These are phyloP conservation scores for Pseudomyrmex concolor DNA, from an alignment of 1,140 invertebrate genomes.

Conservation along the genomic window DNA sequence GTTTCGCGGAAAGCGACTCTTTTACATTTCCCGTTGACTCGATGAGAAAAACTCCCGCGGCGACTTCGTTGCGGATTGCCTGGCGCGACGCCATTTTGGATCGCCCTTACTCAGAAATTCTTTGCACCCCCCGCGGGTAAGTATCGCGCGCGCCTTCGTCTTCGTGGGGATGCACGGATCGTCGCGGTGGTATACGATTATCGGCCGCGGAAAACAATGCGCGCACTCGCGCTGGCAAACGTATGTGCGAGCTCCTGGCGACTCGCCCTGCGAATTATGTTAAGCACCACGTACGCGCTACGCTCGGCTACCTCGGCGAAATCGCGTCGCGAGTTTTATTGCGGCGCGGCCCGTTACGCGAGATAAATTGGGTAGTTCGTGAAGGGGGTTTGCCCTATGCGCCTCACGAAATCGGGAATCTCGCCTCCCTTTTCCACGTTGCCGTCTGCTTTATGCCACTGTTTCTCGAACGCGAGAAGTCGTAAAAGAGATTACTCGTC, in stretches of 20 bases:
- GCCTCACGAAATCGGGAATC: slow-evolving; percentile 23
- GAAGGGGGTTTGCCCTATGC: slow-evolving; percentile 14
- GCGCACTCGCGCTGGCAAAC: slow-evolving; percentile 26
- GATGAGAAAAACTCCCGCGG: slow-evolving; percentile 24
- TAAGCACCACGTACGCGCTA: slow-evolving; percentile 40
- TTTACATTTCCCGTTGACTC: slow-evolving; percentile 63
- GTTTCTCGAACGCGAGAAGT: slow-evolving; percentile 38
- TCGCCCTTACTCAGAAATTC: slow-evolving; percentile 37
- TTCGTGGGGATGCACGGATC: too few species aligned
- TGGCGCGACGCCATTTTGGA: slow-evolving; percentile 59
- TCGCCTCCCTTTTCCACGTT: too few species aligned
- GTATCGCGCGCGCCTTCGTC: background rate
- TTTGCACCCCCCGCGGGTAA: slow-evolving; percentile 7
- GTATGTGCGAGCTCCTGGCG: slow-evolving; percentile 32
- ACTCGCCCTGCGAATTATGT: slow-evolving; percentile 53
- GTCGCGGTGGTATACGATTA: slow-evolving; percentile 43
- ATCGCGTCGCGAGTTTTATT: slow-evolving; percentile 51
- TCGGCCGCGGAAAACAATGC: slow-evolving; percentile 44
- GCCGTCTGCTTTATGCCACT: slow-evolving; percentile 18
- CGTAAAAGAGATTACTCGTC: slow-evolving; percentile 30
- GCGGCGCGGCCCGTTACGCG: slow-evolving; percentile 35
- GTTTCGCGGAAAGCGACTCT: slow-evolving; percentile 60
- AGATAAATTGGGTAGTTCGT: slow-evolving; percentile 51
- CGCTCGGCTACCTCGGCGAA: slow-evolving; percentile 54
- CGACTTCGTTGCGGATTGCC: slow-evolving; percentile 53